These are phyloP conservation scores for Genyomyrus donnyi DNA, from an alignment of 2,113 vertebrate species.

Conservation along the genomic window DNA sequence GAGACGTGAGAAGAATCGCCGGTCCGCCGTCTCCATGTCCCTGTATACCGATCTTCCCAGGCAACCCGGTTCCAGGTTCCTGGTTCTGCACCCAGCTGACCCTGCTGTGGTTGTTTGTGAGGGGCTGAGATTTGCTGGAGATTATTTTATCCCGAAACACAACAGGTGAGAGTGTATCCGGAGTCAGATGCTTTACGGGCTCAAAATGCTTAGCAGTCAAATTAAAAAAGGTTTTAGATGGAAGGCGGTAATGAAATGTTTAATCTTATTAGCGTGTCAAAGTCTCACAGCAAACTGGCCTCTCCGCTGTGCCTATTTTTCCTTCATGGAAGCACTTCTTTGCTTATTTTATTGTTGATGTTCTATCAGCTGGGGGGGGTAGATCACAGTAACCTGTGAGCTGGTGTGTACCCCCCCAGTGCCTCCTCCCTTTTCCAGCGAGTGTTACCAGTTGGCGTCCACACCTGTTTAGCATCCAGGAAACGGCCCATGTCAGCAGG, in stretches of 20 bases:
- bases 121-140: neutral
- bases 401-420: neutral
- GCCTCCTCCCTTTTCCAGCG: neutral
- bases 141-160: neutral
- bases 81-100: neutral
- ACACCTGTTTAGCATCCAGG: neutral
- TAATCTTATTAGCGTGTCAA: constrained; percentile 7
- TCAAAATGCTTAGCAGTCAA: neutral
- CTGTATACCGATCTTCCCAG: neutral
- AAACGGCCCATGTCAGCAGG: neutral
- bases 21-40: neutral
- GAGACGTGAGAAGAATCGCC: neutral
- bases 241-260: constrained; percentile 6
- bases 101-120: neutral
- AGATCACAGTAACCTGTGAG: neutral
- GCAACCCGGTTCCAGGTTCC: neutral
- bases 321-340: neutral
- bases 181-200: neutral
- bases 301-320: neutral
- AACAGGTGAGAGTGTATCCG: neutral
- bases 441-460: neutral
- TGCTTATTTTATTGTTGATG: neutral
- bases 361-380: neutral
- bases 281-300: neutral
- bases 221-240: constrained; percentile 11